Conservation (phyloP, 2,888 invertebrate genomes). For the Tribolium freemani region DNA sequence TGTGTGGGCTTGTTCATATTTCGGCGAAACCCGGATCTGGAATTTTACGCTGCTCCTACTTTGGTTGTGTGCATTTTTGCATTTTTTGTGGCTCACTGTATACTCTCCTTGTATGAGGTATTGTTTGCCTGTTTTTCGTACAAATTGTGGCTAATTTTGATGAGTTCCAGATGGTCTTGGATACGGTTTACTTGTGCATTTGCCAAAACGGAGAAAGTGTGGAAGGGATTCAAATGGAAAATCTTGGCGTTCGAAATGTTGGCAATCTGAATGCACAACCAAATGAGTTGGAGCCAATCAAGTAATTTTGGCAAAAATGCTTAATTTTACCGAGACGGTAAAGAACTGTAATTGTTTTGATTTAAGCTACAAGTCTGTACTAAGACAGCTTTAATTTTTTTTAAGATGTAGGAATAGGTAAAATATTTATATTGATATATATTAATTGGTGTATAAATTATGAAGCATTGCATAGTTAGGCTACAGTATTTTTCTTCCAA, state of each 20-base stretch:
- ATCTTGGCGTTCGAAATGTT: slow-evolving; percentile 75
- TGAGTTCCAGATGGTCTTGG: slow-evolving; percentile 87
- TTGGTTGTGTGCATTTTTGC: slow-evolving; percentile 87
- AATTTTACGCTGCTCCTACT: slow-evolving; percentile 90
- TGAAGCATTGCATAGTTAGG: background rate
- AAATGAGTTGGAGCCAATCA: slow-evolving; percentile 69
- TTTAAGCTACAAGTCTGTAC: background rate
- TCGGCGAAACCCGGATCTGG: slow-evolving; percentile 79
- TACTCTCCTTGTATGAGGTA: slow-evolving; percentile 94
- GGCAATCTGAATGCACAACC: slow-evolving; percentile 51
- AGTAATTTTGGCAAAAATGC: slow-evolving; percentile 49
- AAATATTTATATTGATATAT: background rate
- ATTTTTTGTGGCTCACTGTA: slow-evolving; percentile 94
- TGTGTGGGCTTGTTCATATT: slow-evolving; percentile 83
- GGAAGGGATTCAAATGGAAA: slow-evolving; percentile 87
- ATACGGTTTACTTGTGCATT: slow-evolving; percentile 93
- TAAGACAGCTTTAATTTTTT: background rate
- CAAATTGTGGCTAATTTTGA: slow-evolving; percentile 9
- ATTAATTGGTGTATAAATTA: background rate
- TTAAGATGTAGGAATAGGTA: background rate
- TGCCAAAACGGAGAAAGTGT: slow-evolving; percentile 92
- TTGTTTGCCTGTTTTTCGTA: background rate
- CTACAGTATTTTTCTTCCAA: background rate
- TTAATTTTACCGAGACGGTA: too few relatives aligned
- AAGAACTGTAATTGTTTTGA: background rate